phyloP scores from a whole-genome alignment of 2,888 invertebrate species.

The Sarcophaga caerulescens region DNA sequence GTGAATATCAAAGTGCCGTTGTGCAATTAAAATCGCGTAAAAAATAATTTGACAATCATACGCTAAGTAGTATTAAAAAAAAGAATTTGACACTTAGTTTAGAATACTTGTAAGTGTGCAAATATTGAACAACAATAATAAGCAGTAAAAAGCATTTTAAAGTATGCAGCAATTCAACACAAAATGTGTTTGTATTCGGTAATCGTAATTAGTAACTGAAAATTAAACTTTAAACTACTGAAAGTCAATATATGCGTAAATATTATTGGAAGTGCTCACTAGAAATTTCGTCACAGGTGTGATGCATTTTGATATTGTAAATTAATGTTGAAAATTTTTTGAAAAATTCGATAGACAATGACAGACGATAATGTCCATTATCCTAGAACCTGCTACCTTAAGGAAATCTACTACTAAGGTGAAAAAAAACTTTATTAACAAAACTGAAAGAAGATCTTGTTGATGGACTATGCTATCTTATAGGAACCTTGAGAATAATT shows the following conservation, averaged over 20 bases:
- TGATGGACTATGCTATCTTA: too few species aligned
- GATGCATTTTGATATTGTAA: background rate
- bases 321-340: too few species aligned
- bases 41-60: conserved; percentile 38
- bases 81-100: conserved; percentile 19
- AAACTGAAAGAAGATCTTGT: too few species aligned
- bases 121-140: conserved; percentile 56
- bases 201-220: conserved; percentile 31
- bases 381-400: too few species aligned
- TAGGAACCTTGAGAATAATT: too few species aligned
- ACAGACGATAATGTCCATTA: too few species aligned
- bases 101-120: conserved; percentile 44
- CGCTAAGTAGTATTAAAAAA: conserved; percentile 42
- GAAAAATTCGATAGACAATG: too few species aligned
- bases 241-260: background rate
- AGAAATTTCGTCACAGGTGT: background rate
- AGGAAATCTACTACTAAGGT: too few species aligned
- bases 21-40: background rate
- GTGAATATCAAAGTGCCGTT: background rate
- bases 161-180: conserved; percentile 5
- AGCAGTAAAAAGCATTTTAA: background rate
- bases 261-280: background rate
- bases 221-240: conserved; percentile 50
- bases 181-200: conserved; percentile 35
- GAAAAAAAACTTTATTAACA: too few species aligned